phyloP scores from a whole-genome alignment of 2,797 vertebrate genomes.

The Diglossa cyanea region DNA sequence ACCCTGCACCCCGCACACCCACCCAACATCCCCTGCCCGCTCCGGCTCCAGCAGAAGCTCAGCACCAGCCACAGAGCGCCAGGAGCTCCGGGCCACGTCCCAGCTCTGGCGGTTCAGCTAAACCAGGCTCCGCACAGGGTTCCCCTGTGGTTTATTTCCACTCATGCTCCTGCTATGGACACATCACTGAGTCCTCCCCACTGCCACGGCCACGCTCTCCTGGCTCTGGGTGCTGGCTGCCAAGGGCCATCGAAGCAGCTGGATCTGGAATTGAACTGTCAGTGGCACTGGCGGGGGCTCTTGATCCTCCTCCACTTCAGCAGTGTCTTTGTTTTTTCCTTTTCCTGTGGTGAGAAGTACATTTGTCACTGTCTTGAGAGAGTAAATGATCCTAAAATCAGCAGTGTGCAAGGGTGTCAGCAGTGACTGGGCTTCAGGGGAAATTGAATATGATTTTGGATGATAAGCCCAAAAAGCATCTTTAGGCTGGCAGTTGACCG shows the following conservation, averaged over 20 bases:
- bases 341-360: conserved; percentile 61
- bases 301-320: neutral
- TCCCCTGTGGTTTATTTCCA: neutral
- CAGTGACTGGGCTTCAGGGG: neutral
- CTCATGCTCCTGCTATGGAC: neutral
- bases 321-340: neutral
- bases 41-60: neutral
- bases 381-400: neutral
- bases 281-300: conserved; percentile 41
- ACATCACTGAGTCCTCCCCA: neutral
- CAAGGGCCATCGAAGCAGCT: conserved; percentile 73
- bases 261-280: conserved; percentile 78
- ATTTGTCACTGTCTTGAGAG: neutral
- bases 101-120: neutral
- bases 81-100: neutral
- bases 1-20: neutral
- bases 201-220: accelerated
- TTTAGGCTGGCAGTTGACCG: neutral
- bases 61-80: neutral
- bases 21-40: accelerated
- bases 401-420: accelerated
- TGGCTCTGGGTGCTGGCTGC: neutral
- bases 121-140: accelerated
- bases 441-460: neutral
- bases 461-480: neutral